Conservation (phyloP, 2,113 vertebrate species). For the Semnornis frantzii region DNA sequence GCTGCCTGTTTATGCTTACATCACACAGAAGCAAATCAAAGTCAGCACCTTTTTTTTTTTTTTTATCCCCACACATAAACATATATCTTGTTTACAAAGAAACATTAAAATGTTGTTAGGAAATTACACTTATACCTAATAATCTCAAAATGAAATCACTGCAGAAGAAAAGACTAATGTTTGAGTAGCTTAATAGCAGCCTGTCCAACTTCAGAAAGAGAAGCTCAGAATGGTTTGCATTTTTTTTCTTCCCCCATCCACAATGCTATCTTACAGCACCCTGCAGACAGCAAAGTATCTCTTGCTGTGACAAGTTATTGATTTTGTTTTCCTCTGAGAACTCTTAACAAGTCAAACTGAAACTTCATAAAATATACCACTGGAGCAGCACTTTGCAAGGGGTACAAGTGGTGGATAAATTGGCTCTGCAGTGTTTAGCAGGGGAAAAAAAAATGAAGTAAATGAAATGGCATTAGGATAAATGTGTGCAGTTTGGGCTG, state of each 20-base stretch:
- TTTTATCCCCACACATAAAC: not conserved
- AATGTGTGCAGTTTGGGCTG: not conserved
- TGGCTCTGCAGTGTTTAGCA: not conserved
- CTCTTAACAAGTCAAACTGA: constrained; percentile 61
- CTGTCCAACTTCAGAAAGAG: constrained; percentile 29
- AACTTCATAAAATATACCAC: constrained; percentile 49
- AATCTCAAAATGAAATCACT: constrained; percentile 40
- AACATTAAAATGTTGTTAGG: not conserved
- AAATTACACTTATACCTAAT: constrained; percentile 37
- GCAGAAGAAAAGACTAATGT: not conserved
- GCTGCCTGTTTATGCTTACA: not conserved
- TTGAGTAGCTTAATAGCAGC: constrained; percentile 47
- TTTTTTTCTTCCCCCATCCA: not conserved
- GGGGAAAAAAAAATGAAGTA: not conserved
- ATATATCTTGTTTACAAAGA: not conserved
- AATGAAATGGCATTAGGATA: not conserved
- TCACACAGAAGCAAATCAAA: not conserved
- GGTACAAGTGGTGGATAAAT: constrained; percentile 18
- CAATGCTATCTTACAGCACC: constrained; percentile 35
- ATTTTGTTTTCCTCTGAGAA: constrained; percentile 71
- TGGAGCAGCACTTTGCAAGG: constrained; percentile 9
- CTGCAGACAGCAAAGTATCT: constrained; percentile 57
- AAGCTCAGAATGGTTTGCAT: not conserved
- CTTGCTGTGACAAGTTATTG: constrained; percentile 76
- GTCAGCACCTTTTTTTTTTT: not conserved